Evolutionary conservation across 1,140 invertebrate species (phyloP), one percentile per base, ranked within the genome.

Genomic region (Microplitis mediator): DNA sequence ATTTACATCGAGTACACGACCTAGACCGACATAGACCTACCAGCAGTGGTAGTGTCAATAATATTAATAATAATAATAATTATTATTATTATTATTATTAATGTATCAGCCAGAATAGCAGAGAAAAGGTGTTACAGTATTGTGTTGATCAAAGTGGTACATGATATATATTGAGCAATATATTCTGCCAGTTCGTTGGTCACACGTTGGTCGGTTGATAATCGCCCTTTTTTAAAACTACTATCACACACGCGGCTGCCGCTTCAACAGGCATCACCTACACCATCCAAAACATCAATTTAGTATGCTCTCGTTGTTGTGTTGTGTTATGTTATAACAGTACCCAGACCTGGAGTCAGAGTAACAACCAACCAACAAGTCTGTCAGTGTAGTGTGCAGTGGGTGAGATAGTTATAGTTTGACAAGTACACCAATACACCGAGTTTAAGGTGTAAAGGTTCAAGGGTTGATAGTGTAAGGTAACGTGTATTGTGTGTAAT

Each of bases 401-500:
- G 39, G 6, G 11, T 45, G 75, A 56, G 35, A 32, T 58, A 72
- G 68, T 68, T 70, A 58, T 70, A 66, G 71, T 71, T 65, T 50
- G 3, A 45, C 39, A 45, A 5, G 6, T 68, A 72, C 69, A 50
- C 23, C 23, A 23, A 2, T 23, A 52, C 50, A 72, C 32, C 67
- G 70, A 67, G 66, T 69, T 70, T 65, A 64, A 73, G 60, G 70
- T 74, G 62, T 65, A 73, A 72, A 71, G 70, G n/a, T n/a, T n/a
- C n/a, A n/a, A n/a, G 72, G 74, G 71, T 45, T 45, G 11, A 45
- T 9, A 45, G 39, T 45, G 39, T 45, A 45, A 45, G 39, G 39
- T 45, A 45, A 45, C 6, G 39, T 45, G 39, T 45, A 8, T 8
- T 45, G 39, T 45, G 39, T 45, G 39, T 45, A 11, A 45, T 45